Base-by-base conservation (phyloP, 2,113 vertebrate species). In the Probosciger aterrimus region DNA sequence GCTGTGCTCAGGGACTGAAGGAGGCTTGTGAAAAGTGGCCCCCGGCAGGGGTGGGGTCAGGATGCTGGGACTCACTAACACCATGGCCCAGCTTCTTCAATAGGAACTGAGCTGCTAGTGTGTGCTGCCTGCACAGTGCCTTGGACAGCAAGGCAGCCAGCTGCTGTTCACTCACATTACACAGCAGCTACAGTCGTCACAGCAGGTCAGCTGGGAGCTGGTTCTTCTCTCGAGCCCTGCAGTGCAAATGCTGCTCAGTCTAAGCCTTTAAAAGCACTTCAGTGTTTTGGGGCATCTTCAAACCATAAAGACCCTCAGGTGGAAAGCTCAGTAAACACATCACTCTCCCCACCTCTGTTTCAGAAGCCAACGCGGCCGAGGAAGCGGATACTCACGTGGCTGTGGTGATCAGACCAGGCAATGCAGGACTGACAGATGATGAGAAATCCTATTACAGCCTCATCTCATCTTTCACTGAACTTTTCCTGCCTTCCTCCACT, bases 321-420 rank as follows among this genome's bases (percentile, higher is more conserved):
- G 64, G 35, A n/a, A 53, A 62, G 43, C 59, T 53, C 4, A 1
- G n/a, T 57, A 25, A 77, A 75, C 35, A 50, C 37, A 62, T 95
- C 96, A 74, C 4, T 98, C 97, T 71, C 35, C 53, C 30, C 25
- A 5, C 24, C n/a, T 91, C 28, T 96, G 52, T 86, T 68, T 31
- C 98, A 99, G 99, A 99, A 97, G 99, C 99, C 18, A 98, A 98
- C 18, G 99, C 99, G 0, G 99, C 99, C 0, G 98, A 99, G 91
- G 99, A 99, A 14, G 99, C 98, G 0, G 98, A 98, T 3, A 81
- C 98, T 84, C 99, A 99, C 0, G 99, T 99, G 55, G 98, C 98
- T 33, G 94, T 99, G 93, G 99, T 99, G 86, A 98, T 99, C 82
- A 95, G 99, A 75, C 98, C 99, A 0, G 99, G 99, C 57, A 99